phyloP scores from a whole-genome alignment of 2,888 invertebrate genomes.

The Lymantria dispar region DNA sequence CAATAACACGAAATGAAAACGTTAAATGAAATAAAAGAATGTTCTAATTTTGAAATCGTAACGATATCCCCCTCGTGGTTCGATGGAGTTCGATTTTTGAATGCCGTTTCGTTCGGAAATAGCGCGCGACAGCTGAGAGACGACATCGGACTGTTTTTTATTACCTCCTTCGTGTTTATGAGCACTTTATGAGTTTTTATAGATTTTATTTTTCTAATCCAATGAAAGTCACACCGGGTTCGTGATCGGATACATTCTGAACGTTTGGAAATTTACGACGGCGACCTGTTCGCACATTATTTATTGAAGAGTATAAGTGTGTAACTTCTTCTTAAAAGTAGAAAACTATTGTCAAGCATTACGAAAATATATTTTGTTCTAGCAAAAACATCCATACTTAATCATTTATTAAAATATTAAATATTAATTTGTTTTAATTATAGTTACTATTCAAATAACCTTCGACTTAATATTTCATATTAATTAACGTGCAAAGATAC shows the following conservation, averaged over 20 bases:
- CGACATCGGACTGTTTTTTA: slow-evolving; percentile 76
- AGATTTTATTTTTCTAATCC: slow-evolving; percentile 75
- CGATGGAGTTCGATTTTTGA: slow-evolving; percentile 78
- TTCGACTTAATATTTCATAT: not conserved
- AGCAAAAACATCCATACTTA: not conserved
- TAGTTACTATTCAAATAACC: not conserved
- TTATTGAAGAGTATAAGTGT: slow-evolving; percentile 43
- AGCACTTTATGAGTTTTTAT: slow-evolving; percentile 80
- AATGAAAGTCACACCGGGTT: slow-evolving; percentile 65
- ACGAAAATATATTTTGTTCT: not conserved
- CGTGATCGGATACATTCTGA: slow-evolving; percentile 60
- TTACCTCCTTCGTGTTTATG: slow-evolving; percentile 79
- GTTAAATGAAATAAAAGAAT: slow-evolving; percentile 50
- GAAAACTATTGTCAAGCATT: not conserved
- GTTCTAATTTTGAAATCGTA: slow-evolving; percentile 68
- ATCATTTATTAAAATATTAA: not conserved
- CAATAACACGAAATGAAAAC: slow-evolving; percentile 38
- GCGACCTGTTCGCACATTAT: slow-evolving; percentile 54
- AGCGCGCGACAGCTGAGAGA: slow-evolving; percentile 80
- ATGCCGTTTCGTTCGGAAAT: slow-evolving; percentile 70
- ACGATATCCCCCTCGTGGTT: slow-evolving; percentile 64
- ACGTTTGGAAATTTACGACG: slow-evolving; percentile 61
- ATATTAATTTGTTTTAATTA: not conserved
- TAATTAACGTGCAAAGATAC: not conserved
- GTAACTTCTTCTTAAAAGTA: slow-evolving; percentile 26